Evolutionary conservation across 1,140 invertebrate genomes (phyloP).

Genomic region (Leptopilina clavipes): DNA sequence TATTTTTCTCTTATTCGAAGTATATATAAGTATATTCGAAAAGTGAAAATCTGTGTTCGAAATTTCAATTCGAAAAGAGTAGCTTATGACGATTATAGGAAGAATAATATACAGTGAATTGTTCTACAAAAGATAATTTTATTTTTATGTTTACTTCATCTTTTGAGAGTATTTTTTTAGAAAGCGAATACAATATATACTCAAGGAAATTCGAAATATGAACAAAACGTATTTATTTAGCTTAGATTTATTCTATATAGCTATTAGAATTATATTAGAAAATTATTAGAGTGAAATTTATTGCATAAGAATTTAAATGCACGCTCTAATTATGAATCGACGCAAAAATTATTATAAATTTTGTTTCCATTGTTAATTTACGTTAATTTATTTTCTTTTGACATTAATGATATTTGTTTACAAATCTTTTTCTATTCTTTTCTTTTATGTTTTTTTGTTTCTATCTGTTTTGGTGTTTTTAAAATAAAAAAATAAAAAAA

Average conservation of each 20-base stretch:
- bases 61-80: background rate
- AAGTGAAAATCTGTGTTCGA: background rate
- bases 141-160: conserved; percentile 8
- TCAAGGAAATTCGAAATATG: conserved; percentile 6
- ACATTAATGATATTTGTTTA: background rate
- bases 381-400: background rate
- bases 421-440: background rate
- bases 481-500: background rate
- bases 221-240: conserved; percentile 9
- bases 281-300: conserved; percentile 1
- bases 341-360: background rate
- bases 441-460: background rate
- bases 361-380: no score
- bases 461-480: background rate
- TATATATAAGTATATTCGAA: background rate
- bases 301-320: background rate
- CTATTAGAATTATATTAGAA: background rate
- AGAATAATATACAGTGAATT: background rate
- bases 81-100: background rate
- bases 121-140: conserved; percentile 21
- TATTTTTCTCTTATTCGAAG: background rate
- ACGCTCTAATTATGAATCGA: conserved; percentile 16
- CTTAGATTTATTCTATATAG: background rate
- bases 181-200: background rate
- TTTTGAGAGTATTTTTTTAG: conserved; percentile 26